These are phyloP conservation scores for Trachymyrmex cornetzi DNA, from an alignment of 1,140 invertebrate species.

Conservation along the genomic window DNA sequence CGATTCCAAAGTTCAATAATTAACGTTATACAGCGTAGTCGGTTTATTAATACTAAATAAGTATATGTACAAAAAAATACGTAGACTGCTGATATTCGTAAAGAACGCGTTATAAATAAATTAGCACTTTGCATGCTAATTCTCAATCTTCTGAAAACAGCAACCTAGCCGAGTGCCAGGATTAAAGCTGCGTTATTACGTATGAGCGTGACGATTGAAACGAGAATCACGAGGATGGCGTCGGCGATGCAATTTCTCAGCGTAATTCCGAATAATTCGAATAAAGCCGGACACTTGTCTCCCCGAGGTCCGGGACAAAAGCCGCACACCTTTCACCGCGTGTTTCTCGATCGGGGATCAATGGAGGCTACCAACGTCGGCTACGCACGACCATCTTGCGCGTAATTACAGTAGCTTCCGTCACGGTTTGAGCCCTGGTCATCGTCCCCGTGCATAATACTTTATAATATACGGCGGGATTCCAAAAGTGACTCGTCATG, in stretches of 20 bases:
- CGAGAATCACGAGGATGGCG: neutral
- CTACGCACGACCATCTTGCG: constrained; percentile 72
- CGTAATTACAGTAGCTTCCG: constrained; percentile 78
- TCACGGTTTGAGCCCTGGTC: constrained; percentile 74
- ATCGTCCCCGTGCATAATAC: constrained; percentile 76
- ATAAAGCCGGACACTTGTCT: constrained; percentile 57
- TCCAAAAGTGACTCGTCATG: constrained; percentile 82
- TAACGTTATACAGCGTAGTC: neutral
- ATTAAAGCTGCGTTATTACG: constrained; percentile 25
- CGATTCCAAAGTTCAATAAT: neutral
- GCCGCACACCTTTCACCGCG: constrained; percentile 67
- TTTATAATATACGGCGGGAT: constrained; percentile 77
- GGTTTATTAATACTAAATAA: neutral
- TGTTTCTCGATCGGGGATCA: constrained; percentile 71
- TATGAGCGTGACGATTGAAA: neutral
- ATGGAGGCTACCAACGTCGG: constrained; percentile 53
- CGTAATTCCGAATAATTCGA: constrained; percentile 59
- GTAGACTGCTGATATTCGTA: neutral
- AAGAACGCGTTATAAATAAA: neutral
- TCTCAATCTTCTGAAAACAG: constrained; percentile 2
- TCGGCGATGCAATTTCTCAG: constrained; percentile 45
- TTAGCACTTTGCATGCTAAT: constrained; percentile 14
- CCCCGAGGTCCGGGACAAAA: constrained; percentile 38
- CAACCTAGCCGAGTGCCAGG: neutral
- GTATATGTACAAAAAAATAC: neutral